Conservation (phyloP, 92 coral and sea anemone species). For the Palythoa caribaeorum region DNA sequence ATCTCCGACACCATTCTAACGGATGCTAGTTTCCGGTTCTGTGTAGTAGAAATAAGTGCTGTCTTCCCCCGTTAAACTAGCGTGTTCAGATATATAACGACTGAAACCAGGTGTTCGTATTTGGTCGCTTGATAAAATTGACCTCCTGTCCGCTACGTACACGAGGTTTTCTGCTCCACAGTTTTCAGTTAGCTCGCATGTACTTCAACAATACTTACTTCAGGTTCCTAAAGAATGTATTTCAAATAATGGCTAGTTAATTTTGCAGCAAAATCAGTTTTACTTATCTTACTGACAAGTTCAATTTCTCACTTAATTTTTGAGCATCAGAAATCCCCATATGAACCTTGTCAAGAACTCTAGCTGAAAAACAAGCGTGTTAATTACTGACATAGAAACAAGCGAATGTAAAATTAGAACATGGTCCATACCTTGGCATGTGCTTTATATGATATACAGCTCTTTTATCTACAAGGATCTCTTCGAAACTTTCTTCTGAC, state of each 20-base stretch:
- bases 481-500: background rate
- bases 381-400: background rate
- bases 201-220: conserved; percentile 8
- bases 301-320: background rate
- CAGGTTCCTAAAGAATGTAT: conserved; percentile 19
- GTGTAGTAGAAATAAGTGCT: background rate
- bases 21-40: conserved; percentile 37
- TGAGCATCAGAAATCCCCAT: background rate
- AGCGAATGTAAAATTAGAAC: background rate
- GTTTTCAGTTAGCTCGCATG: background rate
- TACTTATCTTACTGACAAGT: background rate
- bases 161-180: background rate
- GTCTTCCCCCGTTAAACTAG: conserved; percentile 6
- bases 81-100: background rate
- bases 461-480: conserved; percentile 3
- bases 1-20: conserved; percentile 24
- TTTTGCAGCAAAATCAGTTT: background rate
- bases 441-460: background rate
- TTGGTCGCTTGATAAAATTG: background rate
- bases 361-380: background rate
- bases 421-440: conserved; percentile 16
- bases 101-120: background rate
- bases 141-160: background rate
- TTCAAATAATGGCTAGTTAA: conserved; percentile 22
- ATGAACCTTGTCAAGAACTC: background rate